These are phyloP conservation scores for Antidorcas marsupialis DNA, from an alignment of 2,113 vertebrate genomes.

Conservation along the genomic window DNA sequence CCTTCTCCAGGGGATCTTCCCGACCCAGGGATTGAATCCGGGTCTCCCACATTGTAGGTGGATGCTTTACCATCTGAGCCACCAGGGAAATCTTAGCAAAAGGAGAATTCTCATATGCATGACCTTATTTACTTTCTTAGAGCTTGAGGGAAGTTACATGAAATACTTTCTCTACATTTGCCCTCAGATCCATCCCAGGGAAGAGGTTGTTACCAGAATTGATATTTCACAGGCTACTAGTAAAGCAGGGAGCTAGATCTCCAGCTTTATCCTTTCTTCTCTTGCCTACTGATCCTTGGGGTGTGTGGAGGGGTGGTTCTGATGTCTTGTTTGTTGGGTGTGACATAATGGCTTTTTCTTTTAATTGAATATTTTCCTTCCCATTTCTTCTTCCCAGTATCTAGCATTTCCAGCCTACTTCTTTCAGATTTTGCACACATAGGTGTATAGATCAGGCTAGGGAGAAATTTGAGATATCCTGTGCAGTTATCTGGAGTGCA, in stretches of 20 bases:
- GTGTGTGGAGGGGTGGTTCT: background rate
- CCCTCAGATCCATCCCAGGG: background rate
- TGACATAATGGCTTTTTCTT: background rate
- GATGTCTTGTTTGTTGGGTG: background rate
- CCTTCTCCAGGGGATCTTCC: background rate
- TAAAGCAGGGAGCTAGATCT: background rate
- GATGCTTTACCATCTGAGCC: background rate
- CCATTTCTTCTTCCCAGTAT: background rate
- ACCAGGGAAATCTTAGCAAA: background rate
- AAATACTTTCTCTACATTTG: background rate
- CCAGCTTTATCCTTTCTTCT: background rate
- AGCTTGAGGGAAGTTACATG: background rate
- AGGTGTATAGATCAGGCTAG: background rate
- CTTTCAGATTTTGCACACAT: background rate
- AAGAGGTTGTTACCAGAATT: background rate
- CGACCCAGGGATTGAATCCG: background rate
- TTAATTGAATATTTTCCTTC: slow-evolving; percentile 9
- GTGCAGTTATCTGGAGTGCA: background rate
- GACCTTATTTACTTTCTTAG: background rate
- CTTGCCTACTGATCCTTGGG: background rate
- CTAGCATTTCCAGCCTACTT: background rate
- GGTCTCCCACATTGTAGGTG: background rate
- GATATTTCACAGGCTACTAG: background rate
- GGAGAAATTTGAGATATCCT: background rate
- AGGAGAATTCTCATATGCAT: background rate